Conservation (phyloP, 2,888 invertebrate species). For the Octodonta nipae region DNA sequence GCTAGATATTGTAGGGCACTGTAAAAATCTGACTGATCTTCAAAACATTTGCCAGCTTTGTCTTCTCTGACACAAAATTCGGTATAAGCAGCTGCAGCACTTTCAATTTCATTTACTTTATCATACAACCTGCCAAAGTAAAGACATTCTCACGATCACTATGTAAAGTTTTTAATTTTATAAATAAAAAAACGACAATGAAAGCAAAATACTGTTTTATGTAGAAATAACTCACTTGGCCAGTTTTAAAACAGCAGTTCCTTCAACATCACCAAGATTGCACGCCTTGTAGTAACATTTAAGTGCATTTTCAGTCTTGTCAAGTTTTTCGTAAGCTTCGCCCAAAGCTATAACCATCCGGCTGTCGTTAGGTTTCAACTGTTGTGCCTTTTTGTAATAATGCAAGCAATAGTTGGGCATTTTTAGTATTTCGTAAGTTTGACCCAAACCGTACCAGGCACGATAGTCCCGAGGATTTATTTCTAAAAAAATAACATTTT, state of each 20-base stretch:
- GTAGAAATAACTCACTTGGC: constrained; percentile 56
- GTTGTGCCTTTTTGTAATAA: constrained; percentile 88
- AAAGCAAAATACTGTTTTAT: too few species aligned
- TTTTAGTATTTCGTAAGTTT: constrained; percentile 95
- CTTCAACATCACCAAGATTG: constrained; percentile 91
- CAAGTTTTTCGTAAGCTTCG: constrained; percentile 89
- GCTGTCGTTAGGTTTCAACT: constrained; percentile 86
- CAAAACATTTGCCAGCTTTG: constrained; percentile 30
- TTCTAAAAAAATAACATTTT: constrained; percentile 47
- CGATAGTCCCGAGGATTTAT: constrained; percentile 88
- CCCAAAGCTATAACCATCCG: constrained; percentile 93
- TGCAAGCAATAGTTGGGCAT: constrained; percentile 90
- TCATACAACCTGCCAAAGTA: constrained; percentile 72
- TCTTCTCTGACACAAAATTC: constrained; percentile 72
- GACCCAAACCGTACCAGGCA: constrained; percentile 98
- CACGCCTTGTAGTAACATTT: constrained; percentile 95
- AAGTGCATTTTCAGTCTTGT: constrained; percentile 83
- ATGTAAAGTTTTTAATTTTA: too few species aligned
- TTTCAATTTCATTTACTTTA: constrained; percentile 68
- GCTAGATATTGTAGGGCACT: constrained; percentile 82
- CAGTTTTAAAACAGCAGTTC: constrained; percentile 82
- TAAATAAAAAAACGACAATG: too few species aligned
- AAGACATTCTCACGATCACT: background rate
- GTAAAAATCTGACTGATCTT: constrained; percentile 67
- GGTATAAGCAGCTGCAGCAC: constrained; percentile 84